A percentile compares a stretch with the other conserved stretches of the same genome.
Evolutionary conservation across 2,113 vertebrate species (phyloP).

Genomic region (Erythrolamprus reginae): DNA sequence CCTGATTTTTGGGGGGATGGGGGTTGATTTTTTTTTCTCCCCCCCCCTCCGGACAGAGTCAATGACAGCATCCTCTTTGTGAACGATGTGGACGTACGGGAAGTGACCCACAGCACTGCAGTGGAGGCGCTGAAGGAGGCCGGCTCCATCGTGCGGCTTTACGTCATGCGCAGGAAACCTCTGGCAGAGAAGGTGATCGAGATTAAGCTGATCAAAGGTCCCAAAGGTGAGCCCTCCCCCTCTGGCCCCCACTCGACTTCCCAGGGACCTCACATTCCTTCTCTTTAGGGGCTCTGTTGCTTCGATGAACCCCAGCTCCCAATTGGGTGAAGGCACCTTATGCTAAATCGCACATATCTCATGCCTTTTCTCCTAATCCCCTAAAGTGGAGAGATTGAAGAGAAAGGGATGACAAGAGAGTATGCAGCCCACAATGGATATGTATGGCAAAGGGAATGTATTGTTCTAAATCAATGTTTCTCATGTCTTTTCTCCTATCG

Average conservation of each 20-base stretch:
- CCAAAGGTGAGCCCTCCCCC: conserved; percentile 75
- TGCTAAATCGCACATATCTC: background rate
- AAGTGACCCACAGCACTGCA: conserved; percentile 87
- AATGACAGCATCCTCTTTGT: conserved; percentile 92
- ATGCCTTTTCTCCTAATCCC: background rate
- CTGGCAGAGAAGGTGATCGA: conserved; percentile 85
- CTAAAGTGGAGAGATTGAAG: background rate
- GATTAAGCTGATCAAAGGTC: conserved; percentile 91
- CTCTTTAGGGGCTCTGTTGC: background rate
- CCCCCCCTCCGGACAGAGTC: conserved; percentile 61
- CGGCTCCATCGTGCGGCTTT: conserved; percentile 88
- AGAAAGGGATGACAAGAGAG: background rate
- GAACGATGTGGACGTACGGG: conserved; percentile 87
- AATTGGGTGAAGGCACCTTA: background rate
- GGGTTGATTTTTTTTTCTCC: background rate
- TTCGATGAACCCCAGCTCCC: background rate
- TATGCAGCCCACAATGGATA: background rate
- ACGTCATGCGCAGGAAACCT: conserved; percentile 85
- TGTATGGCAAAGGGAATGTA: too few species aligned
- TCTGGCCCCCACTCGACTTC: accelerated
- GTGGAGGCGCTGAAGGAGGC: conserved; percentile 91
- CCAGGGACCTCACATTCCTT: background rate
- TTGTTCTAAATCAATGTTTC: too few species aligned
- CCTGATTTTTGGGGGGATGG: background rate
- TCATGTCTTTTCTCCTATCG: too few species aligned